Conservation (phyloP, 2,888 invertebrate species). For the Onthophagus sagittarius region DNA sequence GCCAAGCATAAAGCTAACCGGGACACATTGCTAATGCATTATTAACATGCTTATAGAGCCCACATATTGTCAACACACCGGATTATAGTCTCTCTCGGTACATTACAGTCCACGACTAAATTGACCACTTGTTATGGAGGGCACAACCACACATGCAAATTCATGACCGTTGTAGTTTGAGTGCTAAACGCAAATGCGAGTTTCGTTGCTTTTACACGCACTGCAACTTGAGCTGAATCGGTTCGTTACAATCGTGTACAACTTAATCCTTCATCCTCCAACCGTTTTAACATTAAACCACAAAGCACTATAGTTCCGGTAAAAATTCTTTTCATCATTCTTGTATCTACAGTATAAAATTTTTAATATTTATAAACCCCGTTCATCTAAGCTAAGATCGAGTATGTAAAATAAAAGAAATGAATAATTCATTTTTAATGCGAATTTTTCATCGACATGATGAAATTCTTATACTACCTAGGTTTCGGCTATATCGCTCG, state of each 20-base stretch:
- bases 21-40: slow-evolving; percentile 31
- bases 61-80: slow-evolving; percentile 29
- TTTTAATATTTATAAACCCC: no score
- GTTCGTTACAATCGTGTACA: background rate
- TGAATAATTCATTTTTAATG: no score
- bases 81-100: slow-evolving; percentile 26
- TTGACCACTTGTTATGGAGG: slow-evolving; percentile 24
- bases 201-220: background rate
- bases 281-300: background rate
- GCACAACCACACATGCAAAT: background rate
- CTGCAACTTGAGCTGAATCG: background rate
- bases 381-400: no score
- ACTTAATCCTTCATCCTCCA: background rate
- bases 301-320: no score
- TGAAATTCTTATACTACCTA: background rate
- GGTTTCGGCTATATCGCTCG: background rate
- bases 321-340: no score
- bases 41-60: slow-evolving; percentile 30
- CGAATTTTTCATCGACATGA: no score
- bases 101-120: slow-evolving; percentile 26
- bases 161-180: background rate
- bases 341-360: no score
- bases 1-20: slow-evolving; percentile 25
- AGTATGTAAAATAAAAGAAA: no score
- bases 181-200: background rate